Percentiles rank a stretch among this genome's conserved stretches.
Conservation (phyloP, 37 sponge, comb jelly and placozoan genomes). For the Bolinopsis microptera region DNA sequence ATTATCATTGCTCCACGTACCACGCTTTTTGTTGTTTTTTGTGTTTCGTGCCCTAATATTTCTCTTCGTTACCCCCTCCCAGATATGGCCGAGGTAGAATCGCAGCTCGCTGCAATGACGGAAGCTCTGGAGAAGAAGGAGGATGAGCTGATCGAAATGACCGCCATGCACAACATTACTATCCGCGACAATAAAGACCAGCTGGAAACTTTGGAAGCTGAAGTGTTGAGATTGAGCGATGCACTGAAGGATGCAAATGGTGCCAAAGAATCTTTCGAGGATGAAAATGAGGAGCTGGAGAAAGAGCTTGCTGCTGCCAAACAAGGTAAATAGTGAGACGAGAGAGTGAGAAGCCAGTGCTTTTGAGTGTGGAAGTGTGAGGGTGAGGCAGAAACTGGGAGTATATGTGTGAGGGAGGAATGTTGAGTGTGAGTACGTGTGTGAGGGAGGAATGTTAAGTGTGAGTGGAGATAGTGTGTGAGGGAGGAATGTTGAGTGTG, state of each 20-base stretch:
- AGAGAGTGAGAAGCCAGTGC: not conserved
- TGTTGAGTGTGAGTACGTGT: not conserved
- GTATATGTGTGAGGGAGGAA: too few species aligned
- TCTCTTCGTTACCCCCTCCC: too few species aligned
- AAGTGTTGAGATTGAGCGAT: not conserved
- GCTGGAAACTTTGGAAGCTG: not conserved
- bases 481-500: too few species aligned
- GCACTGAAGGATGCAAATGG: not conserved
- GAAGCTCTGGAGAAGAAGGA: constrained; percentile 10
- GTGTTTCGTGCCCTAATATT: not conserved
- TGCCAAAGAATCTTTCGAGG: not conserved
- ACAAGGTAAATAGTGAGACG: not conserved
- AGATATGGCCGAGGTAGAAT: not conserved
- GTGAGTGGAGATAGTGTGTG: too few species aligned
- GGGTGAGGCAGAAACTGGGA: too few species aligned
- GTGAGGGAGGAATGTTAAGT: too few species aligned
- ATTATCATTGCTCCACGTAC: too few species aligned
- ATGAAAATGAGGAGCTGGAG: not conserved
- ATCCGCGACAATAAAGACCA: not conserved
- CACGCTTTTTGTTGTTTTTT: too few species aligned
- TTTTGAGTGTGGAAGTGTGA: too few species aligned
- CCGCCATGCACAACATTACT: not conserved
- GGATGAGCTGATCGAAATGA: not conserved
- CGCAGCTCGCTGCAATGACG: not conserved
- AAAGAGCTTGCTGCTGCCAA: not conserved